phyloP scores from a whole-genome alignment of 1,140 invertebrate species.

The Drosophila varians region DNA sequence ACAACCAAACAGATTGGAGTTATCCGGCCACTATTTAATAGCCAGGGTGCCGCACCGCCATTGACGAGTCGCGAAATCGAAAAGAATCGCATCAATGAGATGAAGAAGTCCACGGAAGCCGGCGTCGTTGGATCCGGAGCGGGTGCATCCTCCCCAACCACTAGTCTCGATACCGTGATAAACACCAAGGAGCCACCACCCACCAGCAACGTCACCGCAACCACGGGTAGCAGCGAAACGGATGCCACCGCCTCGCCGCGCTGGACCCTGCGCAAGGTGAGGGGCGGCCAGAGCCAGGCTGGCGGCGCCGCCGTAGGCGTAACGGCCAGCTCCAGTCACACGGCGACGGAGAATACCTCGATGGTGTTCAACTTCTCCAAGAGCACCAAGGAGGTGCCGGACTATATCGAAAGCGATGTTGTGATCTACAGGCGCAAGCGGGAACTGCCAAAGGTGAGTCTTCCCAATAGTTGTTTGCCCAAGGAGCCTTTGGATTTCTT shows the following conservation, averaged over 20 bases:
- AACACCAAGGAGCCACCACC: conserved; percentile 63
- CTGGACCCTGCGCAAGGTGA: conserved; percentile 68
- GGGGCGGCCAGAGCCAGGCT: conserved; percentile 37
- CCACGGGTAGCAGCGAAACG: conserved; percentile 65
- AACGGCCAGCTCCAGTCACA: conserved; percentile 45
- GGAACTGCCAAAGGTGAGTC: conserved; percentile 89
- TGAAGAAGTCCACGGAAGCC: conserved; percentile 84
- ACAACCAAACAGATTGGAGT: conserved; percentile 75
- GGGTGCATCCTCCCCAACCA: conserved; percentile 29
- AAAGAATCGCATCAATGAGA: conserved; percentile 89
- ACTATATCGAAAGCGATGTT: conserved; percentile 95
- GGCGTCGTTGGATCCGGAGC: conserved; percentile 53
- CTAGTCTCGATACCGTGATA: conserved; percentile 75
- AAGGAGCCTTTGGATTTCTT: too few species aligned
- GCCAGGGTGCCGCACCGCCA: conserved; percentile 51
- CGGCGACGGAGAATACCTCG: conserved; percentile 85
- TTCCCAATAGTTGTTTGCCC: not conserved
- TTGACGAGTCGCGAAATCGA: conserved; percentile 88
- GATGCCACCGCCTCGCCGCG: conserved; percentile 68
- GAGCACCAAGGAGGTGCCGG: conserved; percentile 91
- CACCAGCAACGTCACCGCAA: conserved; percentile 56
- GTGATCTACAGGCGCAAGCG: conserved; percentile 88
- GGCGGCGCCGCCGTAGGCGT: conserved; percentile 26
- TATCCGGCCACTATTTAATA: conserved; percentile 67
- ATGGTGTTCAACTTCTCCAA: conserved; percentile 94